phyloP scores from a whole-genome alignment of 2,888 invertebrate species.

The Rutpela maculata region DNA sequence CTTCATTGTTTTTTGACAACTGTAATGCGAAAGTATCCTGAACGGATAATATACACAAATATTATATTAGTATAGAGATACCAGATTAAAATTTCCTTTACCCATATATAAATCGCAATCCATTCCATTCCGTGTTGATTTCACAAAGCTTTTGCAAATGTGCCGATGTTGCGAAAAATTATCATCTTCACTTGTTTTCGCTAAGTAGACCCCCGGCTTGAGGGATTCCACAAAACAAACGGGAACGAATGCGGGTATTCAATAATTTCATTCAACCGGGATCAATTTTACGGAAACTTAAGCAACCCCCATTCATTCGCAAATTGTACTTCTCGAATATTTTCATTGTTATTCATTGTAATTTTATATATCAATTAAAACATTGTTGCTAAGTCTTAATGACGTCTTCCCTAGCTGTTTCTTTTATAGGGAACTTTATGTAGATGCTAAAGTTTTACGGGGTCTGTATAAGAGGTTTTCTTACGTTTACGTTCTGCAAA shows the following conservation, averaged over 20 bases:
- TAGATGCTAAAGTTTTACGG: slow-evolving; percentile 18
- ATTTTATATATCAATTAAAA: slow-evolving; percentile 24
- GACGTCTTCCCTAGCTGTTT: neutral
- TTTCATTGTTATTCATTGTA: slow-evolving; percentile 4
- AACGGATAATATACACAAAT: neutral
- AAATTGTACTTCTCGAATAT: slow-evolving; percentile 18
- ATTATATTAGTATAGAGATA: neutral
- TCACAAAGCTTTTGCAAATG: neutral
- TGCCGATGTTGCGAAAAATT: slow-evolving; percentile 26
- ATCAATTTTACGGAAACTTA: slow-evolving; percentile 28
- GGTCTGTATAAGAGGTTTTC: neutral
- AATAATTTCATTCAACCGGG: slow-evolving; percentile 26
- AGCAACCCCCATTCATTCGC: slow-evolving; percentile 8
- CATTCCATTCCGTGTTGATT: neutral
- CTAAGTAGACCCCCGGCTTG: slow-evolving; percentile 23
- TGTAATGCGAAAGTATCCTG: neutral
- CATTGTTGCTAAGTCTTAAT: slow-evolving; percentile 8
- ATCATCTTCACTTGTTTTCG: slow-evolving; percentile 27
- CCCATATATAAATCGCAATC: neutral
- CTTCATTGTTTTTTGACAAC: neutral
- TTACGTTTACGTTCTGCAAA: neutral
- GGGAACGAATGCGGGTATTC: slow-evolving; percentile 6
- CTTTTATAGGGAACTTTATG: slow-evolving; percentile 10
- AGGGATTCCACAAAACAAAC: slow-evolving; percentile 11
- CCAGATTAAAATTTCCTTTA: neutral